Evolutionary conservation across 2,113 vertebrate genomes (phyloP).

Genomic region (Mus pahari): DNA sequence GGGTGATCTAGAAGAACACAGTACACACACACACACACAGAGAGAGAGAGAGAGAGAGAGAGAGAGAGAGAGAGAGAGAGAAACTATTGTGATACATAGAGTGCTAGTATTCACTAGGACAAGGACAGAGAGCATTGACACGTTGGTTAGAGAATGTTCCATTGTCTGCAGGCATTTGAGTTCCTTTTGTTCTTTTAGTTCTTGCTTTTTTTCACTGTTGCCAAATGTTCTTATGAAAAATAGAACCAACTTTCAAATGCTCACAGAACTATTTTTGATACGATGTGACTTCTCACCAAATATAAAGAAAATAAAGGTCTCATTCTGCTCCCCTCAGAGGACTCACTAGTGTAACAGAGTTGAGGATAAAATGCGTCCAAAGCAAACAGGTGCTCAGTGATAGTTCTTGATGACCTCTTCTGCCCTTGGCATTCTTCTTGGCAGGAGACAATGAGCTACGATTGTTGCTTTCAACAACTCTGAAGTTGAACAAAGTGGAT

Average conservation of each 20-base stretch:
- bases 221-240: conserved; percentile 32
- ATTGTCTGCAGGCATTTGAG: not conserved
- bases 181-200: not conserved
- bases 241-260: conserved; percentile 25
- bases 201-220: not conserved
- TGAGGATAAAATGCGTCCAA: not conserved
- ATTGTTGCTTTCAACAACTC: not conserved
- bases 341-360: not conserved
- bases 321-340: not conserved
- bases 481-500: not conserved
- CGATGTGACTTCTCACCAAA: conserved; percentile 9
- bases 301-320: conserved; percentile 21
- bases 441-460: not conserved
- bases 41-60: too few relatives aligned
- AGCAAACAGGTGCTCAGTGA: not conserved
- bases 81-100: conserved; percentile 28
- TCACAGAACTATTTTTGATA: not conserved
- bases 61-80: not conserved
- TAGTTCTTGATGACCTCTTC: not conserved
- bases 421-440: not conserved
- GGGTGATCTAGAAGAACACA: not conserved
- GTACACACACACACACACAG: too few relatives aligned
- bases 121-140: not conserved
- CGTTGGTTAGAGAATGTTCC: not conserved
- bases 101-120: not conserved